Evolutionary conservation across 2,797 vertebrate genomes (phyloP), one percentile per base, ranked within the genome.

Genomic region (Rallus crepitans): DNA sequence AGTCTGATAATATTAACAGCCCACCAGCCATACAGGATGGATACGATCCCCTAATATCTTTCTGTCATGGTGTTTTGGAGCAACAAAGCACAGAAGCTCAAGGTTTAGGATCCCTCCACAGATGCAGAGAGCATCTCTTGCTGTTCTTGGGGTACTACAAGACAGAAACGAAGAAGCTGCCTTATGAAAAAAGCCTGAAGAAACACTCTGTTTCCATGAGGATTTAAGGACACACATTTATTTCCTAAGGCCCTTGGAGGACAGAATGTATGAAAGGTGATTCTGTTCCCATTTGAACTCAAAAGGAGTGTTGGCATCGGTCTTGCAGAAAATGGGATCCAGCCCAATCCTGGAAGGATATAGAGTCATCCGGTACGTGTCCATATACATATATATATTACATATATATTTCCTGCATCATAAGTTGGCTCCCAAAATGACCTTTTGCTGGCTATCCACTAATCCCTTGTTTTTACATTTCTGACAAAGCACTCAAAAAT

Each of bases 271-370:
- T 75, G 59, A 21, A 75, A 87, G 59, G 83, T 87, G 83, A 72
- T 82, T 77, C 68, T 82, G 56, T 69, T 96, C 78, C 89, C 47
- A 75, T 47, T 79, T 93, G 89, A 95, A 90, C 71, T 82, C 78
- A 45, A 60, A 86, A 82, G 35, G 9, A 87, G 63, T 1, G 0
- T 13, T 95, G 93, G 91, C 77, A 56, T 1, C 48, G 69, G 42
- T 80, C 83, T 97, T 72, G 61, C 25, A 92, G 60, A 89, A 90
- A 96, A 84, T 19, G 70, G 83, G 83, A 95, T 89, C 81, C 77
- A 88, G 55, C 65, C 85, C 86, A 93, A 37, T 2, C 19, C 56
- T 84, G 71, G 81, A 90, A 97, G 90, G 81, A 94, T 82, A 53
- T 15, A 56, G 70, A 94, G 86, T 60, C 86, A 95, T 89, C 86